These are phyloP conservation scores for Numida meleagris DNA, from an alignment of 2,113 vertebrate genomes.

Conservation along the genomic window DNA sequence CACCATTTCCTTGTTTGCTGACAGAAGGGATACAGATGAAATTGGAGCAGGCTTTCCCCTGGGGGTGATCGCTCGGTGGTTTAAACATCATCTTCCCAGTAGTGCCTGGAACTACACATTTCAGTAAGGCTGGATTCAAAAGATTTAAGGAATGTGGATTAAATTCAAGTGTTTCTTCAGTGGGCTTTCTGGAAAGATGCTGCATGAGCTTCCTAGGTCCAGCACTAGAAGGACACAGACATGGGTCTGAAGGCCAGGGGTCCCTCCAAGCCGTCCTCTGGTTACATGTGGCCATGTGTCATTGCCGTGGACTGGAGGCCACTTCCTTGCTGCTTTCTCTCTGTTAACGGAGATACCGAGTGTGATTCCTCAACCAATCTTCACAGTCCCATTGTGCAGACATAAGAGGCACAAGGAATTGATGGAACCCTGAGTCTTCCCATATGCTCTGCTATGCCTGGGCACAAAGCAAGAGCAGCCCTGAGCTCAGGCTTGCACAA, in stretches of 20 bases:
- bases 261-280: not conserved
- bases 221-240: not conserved
- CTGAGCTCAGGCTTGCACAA: rapidly evolving
- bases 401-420: rapidly evolving
- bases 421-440: not conserved
- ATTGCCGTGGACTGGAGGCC: not conserved
- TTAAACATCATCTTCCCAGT: not conserved
- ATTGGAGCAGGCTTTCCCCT: not conserved
- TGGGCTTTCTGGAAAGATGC: not conserved
- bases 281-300: not conserved
- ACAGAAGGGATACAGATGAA: not conserved
- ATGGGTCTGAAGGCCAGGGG: not conserved
- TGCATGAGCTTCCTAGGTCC: not conserved
- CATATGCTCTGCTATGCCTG: not conserved
- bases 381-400: not conserved
- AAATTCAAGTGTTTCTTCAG: not conserved
- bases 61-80: not conserved
- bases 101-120: not conserved
- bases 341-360: not conserved
- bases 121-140: not conserved
- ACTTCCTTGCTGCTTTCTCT: not conserved
- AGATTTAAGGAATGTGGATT: not conserved
- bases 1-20: not conserved
- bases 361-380: not conserved
- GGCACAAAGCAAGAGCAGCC: not conserved